Evolutionary conservation across 2,888 invertebrate species (phyloP).

Genomic region (Blera fallax): DNA sequence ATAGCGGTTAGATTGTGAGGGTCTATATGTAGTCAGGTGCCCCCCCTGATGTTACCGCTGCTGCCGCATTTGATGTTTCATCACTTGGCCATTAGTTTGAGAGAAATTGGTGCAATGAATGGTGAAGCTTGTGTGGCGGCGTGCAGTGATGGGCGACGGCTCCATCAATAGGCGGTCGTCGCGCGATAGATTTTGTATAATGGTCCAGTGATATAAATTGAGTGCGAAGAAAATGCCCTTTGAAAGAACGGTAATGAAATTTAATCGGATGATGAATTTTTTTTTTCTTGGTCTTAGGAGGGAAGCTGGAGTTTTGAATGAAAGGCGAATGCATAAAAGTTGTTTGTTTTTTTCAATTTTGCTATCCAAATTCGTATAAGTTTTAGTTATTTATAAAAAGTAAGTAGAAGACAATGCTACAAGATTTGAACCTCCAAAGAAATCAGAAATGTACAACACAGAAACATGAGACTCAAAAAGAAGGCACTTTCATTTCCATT

Average conservation of each 20-base stretch:
- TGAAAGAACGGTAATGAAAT: conserved; percentile 41
- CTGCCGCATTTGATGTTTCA: conserved; percentile 71
- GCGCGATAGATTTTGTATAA: background rate
- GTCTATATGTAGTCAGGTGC: conserved; percentile 54
- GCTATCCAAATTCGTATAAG: no score
- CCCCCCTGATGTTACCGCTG: conserved; percentile 47
- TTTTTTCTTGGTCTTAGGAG: background rate
- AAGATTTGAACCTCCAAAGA: no score
- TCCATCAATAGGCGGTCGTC: conserved; percentile 28
- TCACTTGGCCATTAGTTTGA: conserved; percentile 66
- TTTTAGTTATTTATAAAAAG: no score
- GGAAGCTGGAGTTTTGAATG: no score
- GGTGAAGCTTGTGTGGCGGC: conserved; percentile 11
- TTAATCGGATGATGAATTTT: conserved; percentile 14
- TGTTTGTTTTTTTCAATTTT: no score
- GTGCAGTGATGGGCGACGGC: conserved; percentile 25
- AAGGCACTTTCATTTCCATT: background rate
- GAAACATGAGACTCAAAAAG: conserved; percentile 1
- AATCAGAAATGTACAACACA: no score
- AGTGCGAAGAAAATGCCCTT: conserved; percentile 14
- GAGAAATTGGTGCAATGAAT: conserved; percentile 59
- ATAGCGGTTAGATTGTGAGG: conserved; percentile 45
- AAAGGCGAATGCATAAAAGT: background rate
- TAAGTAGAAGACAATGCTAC: no score
- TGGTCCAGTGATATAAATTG: conserved; percentile 37